Base-by-base conservation (phyloP, 2,113 vertebrate species). In the Paradoxurus hermaphroditus region DNA sequence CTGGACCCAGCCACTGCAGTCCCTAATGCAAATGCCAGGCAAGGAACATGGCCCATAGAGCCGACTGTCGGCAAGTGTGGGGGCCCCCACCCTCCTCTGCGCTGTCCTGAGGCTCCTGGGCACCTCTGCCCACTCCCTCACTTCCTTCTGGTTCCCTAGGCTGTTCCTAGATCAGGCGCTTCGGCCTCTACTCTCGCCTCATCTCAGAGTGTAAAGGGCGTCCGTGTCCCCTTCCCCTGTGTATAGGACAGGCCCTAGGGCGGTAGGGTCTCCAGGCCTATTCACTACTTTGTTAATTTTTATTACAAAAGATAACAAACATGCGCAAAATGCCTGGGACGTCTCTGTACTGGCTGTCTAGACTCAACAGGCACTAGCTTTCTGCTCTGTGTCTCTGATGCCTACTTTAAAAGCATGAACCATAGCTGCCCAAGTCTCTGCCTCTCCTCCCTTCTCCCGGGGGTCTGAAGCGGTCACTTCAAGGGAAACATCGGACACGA, bases 41-140 rank as follows among this genome's bases (percentile, higher is more conserved):
- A 18, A 21, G 11, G n/a, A 39, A 12, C 8, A 31, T 15, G 10
- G n/a, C 68, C 34, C 68, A 39, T 1, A 72, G 51, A 16, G 68
- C n/a, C n/a, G n/a, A n/a, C 19, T 2, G 11, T 3, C 3, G n/a
- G 68, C n/a, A 39, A 23, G 18, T 3, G 7, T 4, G 14, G 73
- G 72, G n/a, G 1, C n/a, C 73, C 73, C 41, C 41, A 15, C 7
- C 41, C 41, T 46, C 73, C 73, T 29, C 41, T 39, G 36, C 23
- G 23, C 14, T 23, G 23, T 44, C 72, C 72, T 10, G 73, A 34
- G 44, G 73, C 44, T 77, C 73, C 73, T 16, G 23, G 73, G 44
- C 4, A 16, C 73, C 72, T 31, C 73, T 16, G 27, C 1, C 10
- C 77, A 14, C 10, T 23, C 16, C 10, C 19, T 7, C 10, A 31